These are phyloP conservation scores for Ochotona curzoniae DNA, from an alignment of 2,113 vertebrate genomes.

Conservation along the genomic window DNA sequence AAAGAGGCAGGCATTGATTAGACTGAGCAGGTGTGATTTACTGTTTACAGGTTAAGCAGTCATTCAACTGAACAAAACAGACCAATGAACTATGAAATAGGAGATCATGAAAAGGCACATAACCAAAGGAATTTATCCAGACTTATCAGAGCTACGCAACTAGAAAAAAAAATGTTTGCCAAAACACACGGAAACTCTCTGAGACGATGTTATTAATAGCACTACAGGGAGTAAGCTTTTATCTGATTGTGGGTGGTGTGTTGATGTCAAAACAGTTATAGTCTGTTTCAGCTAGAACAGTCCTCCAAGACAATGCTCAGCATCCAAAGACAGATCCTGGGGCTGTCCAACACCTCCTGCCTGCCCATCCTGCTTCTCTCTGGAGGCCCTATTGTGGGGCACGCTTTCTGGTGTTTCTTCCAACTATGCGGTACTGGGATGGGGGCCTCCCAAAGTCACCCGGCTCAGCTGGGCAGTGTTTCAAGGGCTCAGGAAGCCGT, in stretches of 20 bases:
- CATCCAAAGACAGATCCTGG: not conserved
- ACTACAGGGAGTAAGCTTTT: not conserved
- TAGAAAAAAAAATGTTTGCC: not conserved
- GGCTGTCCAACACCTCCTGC: not conserved
- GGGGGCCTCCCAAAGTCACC: conserved; percentile 72
- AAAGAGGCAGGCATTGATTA: not conserved
- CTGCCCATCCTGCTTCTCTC: not conserved
- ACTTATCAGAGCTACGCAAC: not conserved
- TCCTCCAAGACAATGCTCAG: not conserved
- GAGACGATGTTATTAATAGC: not conserved
- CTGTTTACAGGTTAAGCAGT: not conserved
- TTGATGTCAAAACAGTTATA: not conserved
- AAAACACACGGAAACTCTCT: not conserved
- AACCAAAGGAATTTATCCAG: not conserved
- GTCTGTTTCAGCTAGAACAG: conserved; percentile 5
- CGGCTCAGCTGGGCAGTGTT: conserved; percentile 83
- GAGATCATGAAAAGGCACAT: not conserved
- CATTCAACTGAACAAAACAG: not conserved
- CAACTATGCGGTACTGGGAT: conserved; percentile 53
- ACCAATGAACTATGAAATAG: not conserved
- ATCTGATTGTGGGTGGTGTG: not conserved
- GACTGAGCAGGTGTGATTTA: not conserved
- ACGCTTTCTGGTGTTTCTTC: conserved; percentile 30
- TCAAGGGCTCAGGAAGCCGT: conserved; percentile 82
- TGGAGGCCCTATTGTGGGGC: conserved; percentile 3